Base-by-base conservation (phyloP, 2,888 invertebrate genomes). In the Zootermopsis nevadensis region DNA sequence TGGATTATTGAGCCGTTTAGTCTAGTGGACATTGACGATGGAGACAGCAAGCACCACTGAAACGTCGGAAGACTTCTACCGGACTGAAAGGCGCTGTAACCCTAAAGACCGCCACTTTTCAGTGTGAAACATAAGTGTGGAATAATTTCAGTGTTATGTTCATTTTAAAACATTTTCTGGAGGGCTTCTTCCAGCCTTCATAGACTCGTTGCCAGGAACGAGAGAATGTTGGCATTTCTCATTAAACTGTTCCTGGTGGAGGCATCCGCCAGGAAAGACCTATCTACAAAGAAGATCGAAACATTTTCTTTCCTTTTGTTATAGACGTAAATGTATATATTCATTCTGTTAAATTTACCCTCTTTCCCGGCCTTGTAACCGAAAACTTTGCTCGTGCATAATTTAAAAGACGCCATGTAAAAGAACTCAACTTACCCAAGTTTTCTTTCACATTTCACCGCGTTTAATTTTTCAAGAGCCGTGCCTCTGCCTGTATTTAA, bases 401-500 rank as follows among this genome's bases (percentile, higher is more conserved):
- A 60, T 60, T 60, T 60, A 60, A 60, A 27, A 60, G n/a, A 60
- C 60, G 12, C 60, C 60, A 60, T 60, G 60, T 60, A 60, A 60
- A 60, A 60, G 60, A 60, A 60, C 60, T 60, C 60, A 4, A n/a
- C n/a, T 12, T 27, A 27, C 60, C 60, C 67, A 30, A 35, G 31
- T 35, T 33, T 30, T 22, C 24, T 48, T 55, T 35, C 77, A 77
- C 67, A 79, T 60, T 60, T 60, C 60, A 27, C 60, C 27, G n/a
- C 60, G 27, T 60, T 60, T 60, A 60, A 60, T 60, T 60, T 60
- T 60, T 60, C 60, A 60, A 60, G 60, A 60, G n/a, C 60, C 42
- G 15, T 60, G n/a, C 10, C 60, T 48, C 10, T 27, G 60, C 60
- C 60, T 27, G n/a, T 60, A n/a, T 76, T 76, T 76, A 76, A 76